phyloP scores from a whole-genome alignment of 1,140 invertebrate species.

The Zophobas morio region DNA sequence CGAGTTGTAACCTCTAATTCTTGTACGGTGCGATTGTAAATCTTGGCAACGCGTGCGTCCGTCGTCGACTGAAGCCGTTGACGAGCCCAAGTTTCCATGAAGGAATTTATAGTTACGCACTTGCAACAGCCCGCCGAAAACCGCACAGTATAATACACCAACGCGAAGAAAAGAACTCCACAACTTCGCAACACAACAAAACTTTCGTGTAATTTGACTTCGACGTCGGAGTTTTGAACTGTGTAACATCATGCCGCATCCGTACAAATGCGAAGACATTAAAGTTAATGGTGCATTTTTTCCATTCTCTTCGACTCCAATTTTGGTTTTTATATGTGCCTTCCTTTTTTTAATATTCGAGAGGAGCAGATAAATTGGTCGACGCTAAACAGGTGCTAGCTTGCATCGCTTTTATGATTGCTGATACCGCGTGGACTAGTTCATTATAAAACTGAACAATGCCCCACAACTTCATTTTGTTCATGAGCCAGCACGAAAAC shows the following conservation, averaged over 20 bases:
- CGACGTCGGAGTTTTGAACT: slow-evolving; percentile 36
- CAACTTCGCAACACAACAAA: slow-evolving; percentile 29
- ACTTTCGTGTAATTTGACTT: slow-evolving; percentile 42
- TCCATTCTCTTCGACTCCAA: slow-evolving; percentile 6
- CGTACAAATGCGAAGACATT: slow-evolving; percentile 40
- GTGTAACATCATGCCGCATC: slow-evolving; percentile 39
- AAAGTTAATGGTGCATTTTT: slow-evolving; percentile 35
- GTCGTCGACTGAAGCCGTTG: slow-evolving; percentile 28
- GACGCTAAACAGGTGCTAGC: slow-evolving; percentile 16
- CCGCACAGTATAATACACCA: slow-evolving; percentile 36
- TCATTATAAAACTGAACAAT: slow-evolving; percentile 19
- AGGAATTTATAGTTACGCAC: slow-evolving; percentile 42
- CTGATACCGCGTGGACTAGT: neutral
- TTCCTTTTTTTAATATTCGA: slow-evolving; percentile 17
- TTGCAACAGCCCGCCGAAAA: slow-evolving; percentile 34
- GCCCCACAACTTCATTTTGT: slow-evolving; percentile 13
- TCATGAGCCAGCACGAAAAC: neutral
- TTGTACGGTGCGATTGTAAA: slow-evolving; percentile 24
- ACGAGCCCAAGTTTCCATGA: slow-evolving; percentile 33
- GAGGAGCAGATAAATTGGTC: neutral
- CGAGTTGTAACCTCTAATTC: slow-evolving; percentile 35
- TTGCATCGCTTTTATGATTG: slow-evolving; percentile 16
- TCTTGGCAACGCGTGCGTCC: slow-evolving; percentile 38
- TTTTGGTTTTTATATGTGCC: slow-evolving; percentile 6
- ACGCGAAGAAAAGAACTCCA: slow-evolving; percentile 30